Base-by-base conservation (phyloP, 2,888 invertebrate species). In the Schrankia costaestrigalis region DNA sequence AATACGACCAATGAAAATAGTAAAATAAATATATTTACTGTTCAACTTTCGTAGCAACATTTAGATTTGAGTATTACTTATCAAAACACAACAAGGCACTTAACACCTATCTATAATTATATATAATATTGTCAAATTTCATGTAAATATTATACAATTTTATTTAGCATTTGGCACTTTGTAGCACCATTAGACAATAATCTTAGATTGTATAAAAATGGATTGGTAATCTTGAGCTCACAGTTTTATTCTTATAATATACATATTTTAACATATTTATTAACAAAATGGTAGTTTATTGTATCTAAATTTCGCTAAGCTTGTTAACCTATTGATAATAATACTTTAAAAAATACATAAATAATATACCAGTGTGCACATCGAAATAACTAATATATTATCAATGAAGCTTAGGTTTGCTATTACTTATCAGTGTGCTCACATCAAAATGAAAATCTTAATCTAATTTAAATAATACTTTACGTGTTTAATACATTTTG, bases 11-110 rank as follows among this genome's bases (percentile, higher is more conserved):
- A 78, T 86, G 87, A 86, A 87, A 87, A 87, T 87, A 87, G 85
- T 85, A 86, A 87, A 86, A 86, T 86, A 87, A 76, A 85, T 76
- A 83, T 86, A 79, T 85, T 86, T 84, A 24, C 72, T 67, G 77
- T 69, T 78, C 69, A 82, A 82, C 80, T 74, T 73, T 70, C 73
- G 71, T 76, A 82, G 75, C 77, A 78, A 79, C 74, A 80, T 78
- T 73, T 71, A 71, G 54, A 48, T 76, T 64, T 79, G 83, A 85
- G 83, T 85, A 85, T 83, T 63, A 61, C 52, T 42, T 59, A 58
- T 46, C 49, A 56, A 72, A 71, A 78, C 70, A 82, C 71, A 77
- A 81, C 78, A 80, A 82, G 78, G 77, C 78, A 75, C 78, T 70
- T 71, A 63, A 38, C 53, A 63, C 44, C 56, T 56, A 49, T 34